phyloP scores from a whole-genome alignment of 1,140 invertebrate genomes.

The Drosophila sturtevanti region DNA sequence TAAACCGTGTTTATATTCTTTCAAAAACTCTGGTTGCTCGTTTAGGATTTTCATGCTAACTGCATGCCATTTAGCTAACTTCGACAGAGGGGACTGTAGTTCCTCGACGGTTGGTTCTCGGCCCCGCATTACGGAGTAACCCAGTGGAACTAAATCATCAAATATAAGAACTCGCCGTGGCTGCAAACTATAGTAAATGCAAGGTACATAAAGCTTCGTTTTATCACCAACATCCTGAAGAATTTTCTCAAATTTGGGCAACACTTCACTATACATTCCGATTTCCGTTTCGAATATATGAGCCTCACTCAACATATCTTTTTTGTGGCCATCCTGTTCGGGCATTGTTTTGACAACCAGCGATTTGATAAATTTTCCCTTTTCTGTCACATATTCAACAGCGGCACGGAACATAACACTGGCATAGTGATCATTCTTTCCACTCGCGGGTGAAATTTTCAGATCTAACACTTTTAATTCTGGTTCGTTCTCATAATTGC shows the following conservation, averaged over 20 bases:
- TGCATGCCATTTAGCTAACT: conserved; percentile 3
- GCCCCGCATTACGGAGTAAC: conserved; percentile 44
- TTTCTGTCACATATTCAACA: conserved; percentile 22
- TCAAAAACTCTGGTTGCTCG: not conserved
- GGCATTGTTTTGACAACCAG: conserved; percentile 74
- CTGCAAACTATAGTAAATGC: conserved; percentile 50
- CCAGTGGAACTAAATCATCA: conserved; percentile 55
- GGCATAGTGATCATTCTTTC: conserved; percentile 74
- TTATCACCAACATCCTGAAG: conserved; percentile 40
- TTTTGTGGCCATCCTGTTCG: conserved; percentile 61
- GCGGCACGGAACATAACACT: conserved; percentile 69
- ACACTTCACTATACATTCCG: conserved; percentile 56
- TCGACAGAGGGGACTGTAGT: conserved; percentile 35
- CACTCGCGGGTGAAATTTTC: conserved; percentile 56
- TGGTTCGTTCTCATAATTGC: conserved; percentile 22
- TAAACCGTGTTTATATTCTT: too few relatives aligned
- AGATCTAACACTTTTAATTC: conserved; percentile 37
- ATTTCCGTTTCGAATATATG: conserved; percentile 69
- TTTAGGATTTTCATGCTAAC: conserved; percentile 33
- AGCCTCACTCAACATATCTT: too few relatives aligned
- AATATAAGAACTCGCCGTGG: conserved; percentile 59
- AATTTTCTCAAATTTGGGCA: conserved; percentile 64
- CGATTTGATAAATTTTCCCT: conserved; percentile 29
- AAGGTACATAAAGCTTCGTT: conserved; percentile 30
- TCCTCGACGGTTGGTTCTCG: conserved; percentile 41